Percentiles rank a stretch among this genome's conserved stretches.
These are phyloP conservation scores for Brachionus sp. DNA, from an alignment of 1,140 invertebrate species.

Conservation along the genomic window DNA sequence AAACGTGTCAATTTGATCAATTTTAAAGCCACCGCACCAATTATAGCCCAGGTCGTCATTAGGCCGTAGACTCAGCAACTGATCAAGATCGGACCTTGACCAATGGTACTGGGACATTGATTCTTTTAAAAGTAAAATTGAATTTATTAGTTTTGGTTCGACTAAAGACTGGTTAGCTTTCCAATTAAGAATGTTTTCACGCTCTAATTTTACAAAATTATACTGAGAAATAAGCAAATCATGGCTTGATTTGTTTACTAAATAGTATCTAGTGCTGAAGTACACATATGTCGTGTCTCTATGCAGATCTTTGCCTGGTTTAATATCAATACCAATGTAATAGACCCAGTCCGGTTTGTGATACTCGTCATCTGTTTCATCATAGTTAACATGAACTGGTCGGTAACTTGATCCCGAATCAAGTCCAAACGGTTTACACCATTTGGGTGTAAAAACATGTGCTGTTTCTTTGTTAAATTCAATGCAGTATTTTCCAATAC, in stretches of 20 bases:
- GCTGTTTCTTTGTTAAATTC: neutral
- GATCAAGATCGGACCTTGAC: constrained; percentile 81
- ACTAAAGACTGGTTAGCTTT: constrained; percentile 48
- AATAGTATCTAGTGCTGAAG: constrained; percentile 82
- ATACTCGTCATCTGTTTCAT: neutral
- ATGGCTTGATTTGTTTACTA: constrained; percentile 81
- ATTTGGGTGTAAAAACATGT: neutral
- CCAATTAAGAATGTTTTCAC: neutral
- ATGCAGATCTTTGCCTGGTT: constrained; percentile 79
- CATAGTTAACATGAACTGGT: neutral
- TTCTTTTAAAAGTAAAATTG: constrained; percentile 72
- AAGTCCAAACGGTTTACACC: constrained; percentile 33
- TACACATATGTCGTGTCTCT: constrained; percentile 84
- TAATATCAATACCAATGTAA: constrained; percentile 76
- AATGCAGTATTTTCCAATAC: constrained; percentile 15
- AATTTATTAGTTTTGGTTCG: constrained; percentile 47
- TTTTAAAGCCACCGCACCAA: constrained; percentile 90
- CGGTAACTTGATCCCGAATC: constrained; percentile 42
- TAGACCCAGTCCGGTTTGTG: constrained; percentile 61
- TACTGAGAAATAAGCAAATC: constrained; percentile 80
- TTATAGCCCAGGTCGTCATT: constrained; percentile 62
- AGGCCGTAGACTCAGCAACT: constrained; percentile 78
- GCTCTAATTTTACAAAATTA: constrained; percentile 48
- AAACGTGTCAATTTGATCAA: constrained; percentile 79
- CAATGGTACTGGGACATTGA: constrained; percentile 91